Conservation (phyloP, 2,888 invertebrate species). For the Apodemia zela region DNA sequence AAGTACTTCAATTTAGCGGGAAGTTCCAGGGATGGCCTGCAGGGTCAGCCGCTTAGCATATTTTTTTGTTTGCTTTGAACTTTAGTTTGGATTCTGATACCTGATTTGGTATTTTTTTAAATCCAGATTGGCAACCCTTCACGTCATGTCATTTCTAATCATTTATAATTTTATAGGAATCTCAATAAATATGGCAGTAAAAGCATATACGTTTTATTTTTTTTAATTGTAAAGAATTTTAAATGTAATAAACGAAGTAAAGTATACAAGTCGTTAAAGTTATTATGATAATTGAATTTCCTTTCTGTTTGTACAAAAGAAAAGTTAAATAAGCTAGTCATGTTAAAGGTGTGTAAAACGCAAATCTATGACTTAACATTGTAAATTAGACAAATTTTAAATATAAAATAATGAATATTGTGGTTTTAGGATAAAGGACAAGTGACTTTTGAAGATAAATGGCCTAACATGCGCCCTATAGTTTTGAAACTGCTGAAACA, state of each 20-base stretch:
- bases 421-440: constrained; percentile 87
- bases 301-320: constrained; percentile 32
- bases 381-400: constrained; percentile 20
- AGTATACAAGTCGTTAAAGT: constrained; percentile 27
- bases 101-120: too few relatives aligned
- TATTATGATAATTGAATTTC: constrained; percentile 40
- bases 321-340: constrained; percentile 29
- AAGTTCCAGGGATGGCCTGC: too few relatives aligned
- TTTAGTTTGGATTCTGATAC: too few relatives aligned
- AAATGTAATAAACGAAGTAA: constrained; percentile 18
- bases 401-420: constrained; percentile 24
- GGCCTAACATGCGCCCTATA: constrained; percentile 96
- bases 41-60: too few relatives aligned
- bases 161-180: too few relatives aligned
- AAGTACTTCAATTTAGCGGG: too few relatives aligned
- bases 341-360: constrained; percentile 51
- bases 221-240: constrained; percentile 12
- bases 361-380: constrained; percentile 5
- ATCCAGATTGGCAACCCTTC: too few relatives aligned
- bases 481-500: constrained; percentile 96
- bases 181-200: constrained; percentile 15
- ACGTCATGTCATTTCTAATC: background rate
- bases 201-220: constrained; percentile 15
- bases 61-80: too few relatives aligned
- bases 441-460: constrained; percentile 96